Evolutionary conservation across 2,797 vertebrate genomes (phyloP), one percentile per base, ranked within the genome.

Genomic region (Fistularia tabacaria): DNA sequence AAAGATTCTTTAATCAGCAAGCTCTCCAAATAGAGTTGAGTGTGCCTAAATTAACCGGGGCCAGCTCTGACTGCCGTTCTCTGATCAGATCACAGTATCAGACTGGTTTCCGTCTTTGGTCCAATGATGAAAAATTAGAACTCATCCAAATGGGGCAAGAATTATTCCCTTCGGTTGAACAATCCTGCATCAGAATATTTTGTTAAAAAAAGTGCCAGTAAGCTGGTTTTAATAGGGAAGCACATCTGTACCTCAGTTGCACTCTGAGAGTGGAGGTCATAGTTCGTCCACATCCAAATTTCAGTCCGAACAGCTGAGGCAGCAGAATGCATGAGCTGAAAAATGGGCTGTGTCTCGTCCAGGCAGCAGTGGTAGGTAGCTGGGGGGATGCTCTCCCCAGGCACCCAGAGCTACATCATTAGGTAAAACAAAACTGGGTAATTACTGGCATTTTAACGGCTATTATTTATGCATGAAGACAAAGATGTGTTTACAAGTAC

Each of bases 251-350:
- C 86, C 57, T 69, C 84, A 74, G 72, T 81, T 69, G 64, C 54
- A 85, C 70, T 84, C 79, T 91, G 81, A 71, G 85, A 72, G 76
- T 66, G 45, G 79, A 91, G 92, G 91, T 93, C 91, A 87, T 15
- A 79, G 88, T 86, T 92, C 79, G 83, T 80, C 58, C 74, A 81
- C 83, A 79, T 78, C 76, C 89, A 86, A 86, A 71, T 80, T 74
- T 85, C 82, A 91, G 90, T 88, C 92, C 89, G 82, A 74, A 83
- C 87, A 93, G 93, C 92, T 94, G 93, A 96, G 89, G 79, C 86
- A 89, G 93, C 93, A 93, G 77, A 94, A 93, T 84, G 51, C 74
- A 67, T 54, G 70, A 86, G 80, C 83, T 93, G 91, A 93, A 91
- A 94, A 94, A 93, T 93, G 86, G 86, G 71, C 76, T 14, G 12